Percentiles rank a stretch among this genome's conserved stretches.
Conservation (phyloP, 2,888 invertebrate species). For the Subacronicta megacephala region DNA sequence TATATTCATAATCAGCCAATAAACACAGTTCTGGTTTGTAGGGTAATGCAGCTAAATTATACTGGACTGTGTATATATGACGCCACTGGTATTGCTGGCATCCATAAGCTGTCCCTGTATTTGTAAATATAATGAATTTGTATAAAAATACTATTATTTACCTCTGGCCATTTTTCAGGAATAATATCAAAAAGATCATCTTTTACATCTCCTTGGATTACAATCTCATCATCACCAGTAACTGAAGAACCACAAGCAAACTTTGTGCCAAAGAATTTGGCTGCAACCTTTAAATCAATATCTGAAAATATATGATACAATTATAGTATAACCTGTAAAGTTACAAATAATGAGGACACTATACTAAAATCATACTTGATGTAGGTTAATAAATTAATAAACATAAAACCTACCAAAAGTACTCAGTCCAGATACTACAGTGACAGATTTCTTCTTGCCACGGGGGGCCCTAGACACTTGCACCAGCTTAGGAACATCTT, state of each 20-base stretch:
- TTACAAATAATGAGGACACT: conserved; percentile 2
- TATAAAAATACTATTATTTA: conserved; percentile 64
- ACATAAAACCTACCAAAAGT: conserved; percentile 93
- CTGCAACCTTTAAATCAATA: conserved; percentile 99
- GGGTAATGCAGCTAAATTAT: too few relatives aligned
- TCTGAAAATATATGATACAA: conserved; percentile 88
- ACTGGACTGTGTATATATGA: too few relatives aligned
- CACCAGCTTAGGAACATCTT: conserved; percentile 96
- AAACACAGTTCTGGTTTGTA: too few relatives aligned
- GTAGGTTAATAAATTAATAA: too few relatives aligned
- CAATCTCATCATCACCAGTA: conserved; percentile 99
- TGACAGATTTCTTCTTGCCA: conserved; percentile 99
- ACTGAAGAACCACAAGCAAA: conserved; percentile 99
- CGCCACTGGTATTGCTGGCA: too few relatives aligned
- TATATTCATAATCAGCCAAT: too few relatives aligned
- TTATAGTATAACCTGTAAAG: neutral
- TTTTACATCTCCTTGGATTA: conserved; percentile 99
- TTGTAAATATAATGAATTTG: too few relatives aligned
- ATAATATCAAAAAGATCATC: conserved; percentile 99
- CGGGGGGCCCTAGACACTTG: conserved; percentile 96
- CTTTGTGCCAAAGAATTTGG: conserved; percentile 98
- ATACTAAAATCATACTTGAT: neutral
- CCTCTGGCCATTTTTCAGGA: conserved; percentile 99
- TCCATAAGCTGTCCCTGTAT: too few relatives aligned
- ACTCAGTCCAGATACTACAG: conserved; percentile 98